Base-by-base conservation (phyloP, 2,113 vertebrate species). In the Protobothrops mucrosquamatus region DNA sequence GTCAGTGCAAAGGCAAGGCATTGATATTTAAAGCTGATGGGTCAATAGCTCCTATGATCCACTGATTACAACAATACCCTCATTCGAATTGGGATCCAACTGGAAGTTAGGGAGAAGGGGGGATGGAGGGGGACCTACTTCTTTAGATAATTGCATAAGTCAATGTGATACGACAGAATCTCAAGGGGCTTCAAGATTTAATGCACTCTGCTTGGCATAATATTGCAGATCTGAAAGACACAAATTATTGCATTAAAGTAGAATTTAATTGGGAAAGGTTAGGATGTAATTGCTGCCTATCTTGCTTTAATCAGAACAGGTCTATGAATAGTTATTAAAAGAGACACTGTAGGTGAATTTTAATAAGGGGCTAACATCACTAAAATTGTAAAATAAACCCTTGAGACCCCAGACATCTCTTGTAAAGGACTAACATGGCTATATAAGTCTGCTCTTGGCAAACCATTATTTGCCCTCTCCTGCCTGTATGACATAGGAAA, bases 121-220 rank as follows among this genome's bases (percentile, higher is more conserved):
- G 34, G 51, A 20, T 23, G 48, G 10, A 43, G 6, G 10, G 15
- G 1, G n/a, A n/a, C 0, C 29, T 20, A 54, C 48, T 24, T 12
- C 59, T 81, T 74, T 57, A 54, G 52, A 20, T 92, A 92, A 89
- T 26, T 54, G 52, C 74, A 43, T 54, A 88, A 61, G 2, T 43
- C 61, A 46, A 5, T 87, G 46, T 24, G 20, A 48, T 74, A 12
- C 1, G 20, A 34, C 46, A 61, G 46, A 14, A 29, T 39, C 88
- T 85, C 85, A 26, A n/a, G 39, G 39, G 92, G 93, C 94, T 24
- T 95, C 95, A 92, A 94, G 95, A 95, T 95, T 97, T 95, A 87
- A 88, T 90, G 89, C 14, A 55, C 87, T 87, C 91, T 94, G 95
- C 81, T 94, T 61, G 92, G 87, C 88, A 59, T 2, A 92, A 59